phyloP scores from a whole-genome alignment of 2,888 invertebrate genomes.

The Unio delphinus region DNA sequence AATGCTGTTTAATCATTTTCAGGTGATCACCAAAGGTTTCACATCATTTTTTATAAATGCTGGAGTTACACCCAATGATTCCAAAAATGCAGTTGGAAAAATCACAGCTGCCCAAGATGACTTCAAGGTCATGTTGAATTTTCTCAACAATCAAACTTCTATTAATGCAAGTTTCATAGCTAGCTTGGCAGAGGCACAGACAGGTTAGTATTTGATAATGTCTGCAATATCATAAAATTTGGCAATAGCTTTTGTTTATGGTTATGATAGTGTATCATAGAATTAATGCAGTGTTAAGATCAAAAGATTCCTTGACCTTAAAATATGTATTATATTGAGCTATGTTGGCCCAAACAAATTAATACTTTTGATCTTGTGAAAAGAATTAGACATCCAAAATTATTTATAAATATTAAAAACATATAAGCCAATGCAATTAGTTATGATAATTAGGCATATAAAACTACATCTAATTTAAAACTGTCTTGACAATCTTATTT shows the following conservation, averaged over 20 bases:
- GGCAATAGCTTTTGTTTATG: neutral
- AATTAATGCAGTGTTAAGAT: neutral
- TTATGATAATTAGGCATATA: too few relatives aligned
- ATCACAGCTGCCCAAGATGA: neutral
- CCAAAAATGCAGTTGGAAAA: neutral
- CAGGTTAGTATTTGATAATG: slow-evolving; percentile 1
- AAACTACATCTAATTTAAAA: too few relatives aligned
- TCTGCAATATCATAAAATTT: neutral
- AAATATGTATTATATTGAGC: neutral
- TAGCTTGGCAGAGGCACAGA: slow-evolving; percentile 6
- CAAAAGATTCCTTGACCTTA: neutral
- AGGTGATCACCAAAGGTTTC: neutral
- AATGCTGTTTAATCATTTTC: neutral
- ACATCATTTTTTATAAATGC: too few relatives aligned
- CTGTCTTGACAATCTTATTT: too few relatives aligned
- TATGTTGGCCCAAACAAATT: neutral
- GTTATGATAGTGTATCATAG: neutral
- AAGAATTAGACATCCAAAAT: too few relatives aligned
- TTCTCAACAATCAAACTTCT: neutral
- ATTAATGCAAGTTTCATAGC: neutral
- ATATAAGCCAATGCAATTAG: too few relatives aligned
- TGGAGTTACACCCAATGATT: too few relatives aligned
- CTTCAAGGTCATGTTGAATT: neutral
- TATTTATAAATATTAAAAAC: too few relatives aligned
- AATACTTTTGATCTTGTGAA: neutral